phyloP scores from a whole-genome alignment of 2,888 invertebrate species.

The Limenitis camilla region DNA sequence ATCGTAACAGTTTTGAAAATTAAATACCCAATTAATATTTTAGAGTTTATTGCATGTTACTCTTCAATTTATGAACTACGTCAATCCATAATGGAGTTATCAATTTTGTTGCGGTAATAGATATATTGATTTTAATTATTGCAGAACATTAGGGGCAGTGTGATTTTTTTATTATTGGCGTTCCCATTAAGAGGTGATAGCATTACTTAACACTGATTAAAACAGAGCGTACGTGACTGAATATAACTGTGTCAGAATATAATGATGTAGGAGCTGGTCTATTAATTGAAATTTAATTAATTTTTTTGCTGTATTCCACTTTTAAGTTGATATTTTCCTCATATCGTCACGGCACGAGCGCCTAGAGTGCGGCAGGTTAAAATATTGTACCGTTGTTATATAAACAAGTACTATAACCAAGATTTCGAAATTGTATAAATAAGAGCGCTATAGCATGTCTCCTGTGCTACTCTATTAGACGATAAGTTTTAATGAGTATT shows the following conservation, averaged over 20 bases:
- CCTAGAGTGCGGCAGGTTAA: too few relatives aligned
- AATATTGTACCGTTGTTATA: too few relatives aligned
- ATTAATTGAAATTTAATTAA: constrained; percentile 41
- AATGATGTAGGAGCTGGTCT: constrained; percentile 33
- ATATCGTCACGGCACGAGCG: constrained; percentile 17
- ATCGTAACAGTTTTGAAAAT: too few relatives aligned
- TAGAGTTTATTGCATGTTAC: constrained; percentile 32
- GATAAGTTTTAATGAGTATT: too few relatives aligned
- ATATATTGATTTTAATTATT: constrained; percentile 30
- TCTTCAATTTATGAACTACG: constrained; percentile 29
- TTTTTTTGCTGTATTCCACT: constrained; percentile 41
- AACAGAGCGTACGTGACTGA: constrained; percentile 55
- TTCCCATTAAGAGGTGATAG: constrained; percentile 43
- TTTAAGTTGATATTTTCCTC: constrained; percentile 51
- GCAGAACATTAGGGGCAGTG: constrained; percentile 51
- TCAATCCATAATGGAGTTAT: constrained; percentile 37
- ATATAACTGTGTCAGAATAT: constrained; percentile 52
- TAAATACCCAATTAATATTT: not conserved
- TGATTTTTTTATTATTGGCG: constrained; percentile 45
- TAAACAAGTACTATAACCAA: too few relatives aligned
- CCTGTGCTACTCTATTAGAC: too few relatives aligned
- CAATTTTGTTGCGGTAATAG: constrained; percentile 38
- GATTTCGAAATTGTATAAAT: too few relatives aligned
- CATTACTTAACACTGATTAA: constrained; percentile 38
- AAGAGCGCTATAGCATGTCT: too few relatives aligned